Evolutionary conservation across 2,113 vertebrate species (phyloP).

Genomic region (Corythaeola cristata): DNA sequence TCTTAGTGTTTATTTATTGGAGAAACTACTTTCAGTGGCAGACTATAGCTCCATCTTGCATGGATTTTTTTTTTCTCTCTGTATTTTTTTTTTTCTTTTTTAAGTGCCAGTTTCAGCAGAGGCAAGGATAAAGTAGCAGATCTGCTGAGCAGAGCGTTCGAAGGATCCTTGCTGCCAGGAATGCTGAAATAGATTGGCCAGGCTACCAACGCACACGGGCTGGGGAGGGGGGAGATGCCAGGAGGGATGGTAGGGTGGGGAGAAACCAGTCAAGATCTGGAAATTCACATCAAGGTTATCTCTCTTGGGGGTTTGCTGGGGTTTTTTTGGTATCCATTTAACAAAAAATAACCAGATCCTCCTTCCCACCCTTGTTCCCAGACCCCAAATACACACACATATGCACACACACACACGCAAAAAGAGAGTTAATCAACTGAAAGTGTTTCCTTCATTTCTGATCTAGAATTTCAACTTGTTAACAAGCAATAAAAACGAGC

Average conservation of each 20-base stretch:
- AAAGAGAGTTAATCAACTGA: slow-evolving; percentile 75
- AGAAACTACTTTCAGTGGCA: slow-evolving; percentile 43
- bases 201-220: slow-evolving; percentile 57
- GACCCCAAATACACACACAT: neutral
- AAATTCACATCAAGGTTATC: slow-evolving; percentile 40
- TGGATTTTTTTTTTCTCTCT: neutral
- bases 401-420: neutral
- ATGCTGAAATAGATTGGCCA: slow-evolving; percentile 45
- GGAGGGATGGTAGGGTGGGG: neutral
- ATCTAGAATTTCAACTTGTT: slow-evolving; percentile 75
- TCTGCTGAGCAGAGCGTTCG: slow-evolving; percentile 52
- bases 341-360: slow-evolving; percentile 72
- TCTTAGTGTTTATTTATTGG: slow-evolving; percentile 49
- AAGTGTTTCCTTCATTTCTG: slow-evolving; percentile 75
- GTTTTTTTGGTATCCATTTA: slow-evolving; percentile 52
- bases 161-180: neutral
- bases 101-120: slow-evolving; percentile 20
- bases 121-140: slow-evolving; percentile 47
- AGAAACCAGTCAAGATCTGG: slow-evolving; percentile 67
- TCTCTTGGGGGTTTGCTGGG: slow-evolving; percentile 31
- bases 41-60: slow-evolving; percentile 36
- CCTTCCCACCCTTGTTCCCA: slow-evolving; percentile 21
- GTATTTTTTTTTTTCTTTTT: neutral
- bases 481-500: slow-evolving; percentile 77
- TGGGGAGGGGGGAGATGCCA: slow-evolving; percentile 48